Evolutionary conservation across 92 coral and sea anemone genomes (phyloP), one percentile per base, ranked within the genome.

Genomic region (Hydrozoanthus gracilis): DNA sequence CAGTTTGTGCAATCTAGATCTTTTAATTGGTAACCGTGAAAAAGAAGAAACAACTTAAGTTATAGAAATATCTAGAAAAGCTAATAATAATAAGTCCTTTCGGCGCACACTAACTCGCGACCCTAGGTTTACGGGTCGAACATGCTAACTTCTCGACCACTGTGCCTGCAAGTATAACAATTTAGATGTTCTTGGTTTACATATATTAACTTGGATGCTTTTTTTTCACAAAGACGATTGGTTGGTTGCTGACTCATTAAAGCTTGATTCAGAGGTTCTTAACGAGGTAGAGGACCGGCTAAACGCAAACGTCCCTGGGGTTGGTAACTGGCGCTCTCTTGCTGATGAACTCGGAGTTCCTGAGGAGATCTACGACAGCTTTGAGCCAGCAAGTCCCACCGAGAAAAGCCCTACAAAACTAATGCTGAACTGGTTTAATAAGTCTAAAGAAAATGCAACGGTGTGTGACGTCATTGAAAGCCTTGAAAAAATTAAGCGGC

Each of bases 301-400:
- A 3, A 51, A 75, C 62, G 6, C 2, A 49, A 52, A 5, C 17
- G 50, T 49, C 16, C 62, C 46, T 51, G 79, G 61, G 6, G 64
- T 75, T 49, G 79, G 64, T 18, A 75, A 75, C 16, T 75, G 79
- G 79, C 79, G 79, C 62, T 51, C 64, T n/a, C 79, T 75, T 3
- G 79, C 79, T 7, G 1, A 9, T 3, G 14, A 8, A 51, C 27
- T 51, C 1, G 16, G 16, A 0, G 8, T 73, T 47, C 7, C 78
- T 49, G 1, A 4, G 2, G 78, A 73, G 18, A 75, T 75, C n/a
- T 75, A 51, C 27, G 79, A 75, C 6, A 15, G 14, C 1, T 75
- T 75, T 15, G 79, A 75, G 64, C 3, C 62, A 49, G 44, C 52
- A 3, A 44, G 46, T 46, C 54, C 77, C 3, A 45, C 8, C 45